Conservation (phyloP, 2,888 invertebrate species). For the Rhagonycha lutea region DNA sequence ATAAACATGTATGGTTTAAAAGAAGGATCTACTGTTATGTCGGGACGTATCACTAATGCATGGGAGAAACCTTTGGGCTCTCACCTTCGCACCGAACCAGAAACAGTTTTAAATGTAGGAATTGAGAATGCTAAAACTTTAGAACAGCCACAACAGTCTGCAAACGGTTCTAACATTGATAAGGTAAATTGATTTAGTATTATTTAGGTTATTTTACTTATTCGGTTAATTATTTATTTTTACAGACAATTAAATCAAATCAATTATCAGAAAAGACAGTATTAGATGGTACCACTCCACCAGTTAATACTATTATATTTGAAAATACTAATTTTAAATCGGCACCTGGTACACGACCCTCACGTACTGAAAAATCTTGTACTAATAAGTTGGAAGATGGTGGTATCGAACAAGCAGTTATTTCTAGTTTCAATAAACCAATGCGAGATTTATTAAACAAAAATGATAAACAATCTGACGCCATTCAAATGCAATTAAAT, state of each 20-base stretch:
- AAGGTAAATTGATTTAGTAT: constrained; percentile 38
- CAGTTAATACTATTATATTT: constrained; percentile 87
- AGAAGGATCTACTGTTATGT: constrained; percentile 57
- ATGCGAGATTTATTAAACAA: constrained; percentile 57
- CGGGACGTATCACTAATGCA: constrained; percentile 77
- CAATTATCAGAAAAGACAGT: constrained; percentile 57
- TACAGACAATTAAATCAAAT: constrained; percentile 43
- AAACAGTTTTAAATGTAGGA: constrained; percentile 43
- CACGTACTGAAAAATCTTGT: constrained; percentile 63
- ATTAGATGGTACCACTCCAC: constrained; percentile 76
- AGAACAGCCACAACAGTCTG: constrained; percentile 47
- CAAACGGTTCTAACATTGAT: constrained; percentile 53
- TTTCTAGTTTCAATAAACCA: constrained; percentile 57
- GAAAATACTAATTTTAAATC: constrained; percentile 90
- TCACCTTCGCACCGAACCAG: constrained; percentile 61
- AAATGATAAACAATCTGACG: constrained; percentile 32
- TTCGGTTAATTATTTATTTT: background rate
- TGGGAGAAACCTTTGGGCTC: constrained; percentile 86
- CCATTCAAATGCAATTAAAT: constrained; percentile 67
- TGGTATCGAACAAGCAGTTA: constrained; percentile 46
- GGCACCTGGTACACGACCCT: constrained; percentile 62
- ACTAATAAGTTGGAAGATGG: constrained; percentile 64
- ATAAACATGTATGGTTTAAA: constrained; percentile 47
- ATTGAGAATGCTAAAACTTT: constrained; percentile 49
- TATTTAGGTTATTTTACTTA: background rate